These are phyloP conservation scores for Enteromius paludinosus DNA, from an alignment of 2,797 vertebrate species.

Conservation along the genomic window DNA sequence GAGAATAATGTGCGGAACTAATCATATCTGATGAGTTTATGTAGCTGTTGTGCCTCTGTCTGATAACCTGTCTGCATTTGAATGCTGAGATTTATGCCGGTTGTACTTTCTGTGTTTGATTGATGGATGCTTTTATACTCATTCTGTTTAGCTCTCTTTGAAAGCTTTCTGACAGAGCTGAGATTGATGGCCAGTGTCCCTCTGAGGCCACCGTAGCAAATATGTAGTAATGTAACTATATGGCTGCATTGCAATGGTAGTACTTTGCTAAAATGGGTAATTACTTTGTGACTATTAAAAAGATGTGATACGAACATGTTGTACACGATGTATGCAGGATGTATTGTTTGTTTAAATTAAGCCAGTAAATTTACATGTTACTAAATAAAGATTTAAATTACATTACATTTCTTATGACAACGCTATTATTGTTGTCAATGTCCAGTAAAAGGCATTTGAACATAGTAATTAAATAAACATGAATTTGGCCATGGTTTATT, in stretches of 20 bases:
- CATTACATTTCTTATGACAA: no score
- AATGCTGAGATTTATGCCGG: conserved; percentile 31
- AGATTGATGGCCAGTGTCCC: conserved; percentile 69
- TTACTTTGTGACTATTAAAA: neutral
- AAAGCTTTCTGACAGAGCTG: conserved; percentile 60
- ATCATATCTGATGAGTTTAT: conserved; percentile 44
- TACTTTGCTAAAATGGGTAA: neutral
- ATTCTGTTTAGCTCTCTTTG: conserved; percentile 49
- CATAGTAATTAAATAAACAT: no score
- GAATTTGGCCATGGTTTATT: no score
- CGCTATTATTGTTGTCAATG: no score
- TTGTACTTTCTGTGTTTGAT: conserved; percentile 30
- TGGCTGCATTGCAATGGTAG: conserved; percentile 55
- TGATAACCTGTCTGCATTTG: conserved; percentile 40
- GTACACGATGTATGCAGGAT: no score
- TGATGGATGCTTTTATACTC: conserved; percentile 28
- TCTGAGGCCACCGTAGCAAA: conserved; percentile 66
- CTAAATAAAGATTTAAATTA: no score
- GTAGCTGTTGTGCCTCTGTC: conserved; percentile 48
- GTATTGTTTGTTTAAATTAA: no score
- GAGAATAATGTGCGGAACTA: conserved; percentile 35
- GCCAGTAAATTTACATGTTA: no score
- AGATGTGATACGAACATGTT: no score
- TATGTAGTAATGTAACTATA: conserved; percentile 61
- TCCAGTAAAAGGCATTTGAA: no score